Conservation (phyloP, 2,797 vertebrate species). For the Coccyzus lansbergi region DNA sequence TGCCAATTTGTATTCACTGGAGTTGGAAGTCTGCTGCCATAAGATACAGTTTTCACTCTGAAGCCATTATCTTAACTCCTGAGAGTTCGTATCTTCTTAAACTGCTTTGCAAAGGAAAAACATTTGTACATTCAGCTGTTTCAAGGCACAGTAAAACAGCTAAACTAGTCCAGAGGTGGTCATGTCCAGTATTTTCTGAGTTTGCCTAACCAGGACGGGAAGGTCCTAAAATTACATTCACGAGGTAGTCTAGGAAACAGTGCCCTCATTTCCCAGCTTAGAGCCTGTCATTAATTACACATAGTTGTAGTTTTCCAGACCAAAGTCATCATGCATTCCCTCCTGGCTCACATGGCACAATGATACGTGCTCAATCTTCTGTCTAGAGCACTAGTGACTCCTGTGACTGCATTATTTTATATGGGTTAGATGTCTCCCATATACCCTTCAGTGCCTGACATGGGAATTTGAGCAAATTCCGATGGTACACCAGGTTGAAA, state of each 20-base stretch:
- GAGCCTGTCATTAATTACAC: not conserved
- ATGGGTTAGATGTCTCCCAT: fast-evolving
- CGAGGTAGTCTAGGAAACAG: not conserved
- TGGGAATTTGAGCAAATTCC: not conserved
- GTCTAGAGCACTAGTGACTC: not conserved
- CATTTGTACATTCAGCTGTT: not conserved
- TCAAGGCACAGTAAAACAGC: not conserved
- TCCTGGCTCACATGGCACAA: not conserved
- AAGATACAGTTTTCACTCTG: not conserved
- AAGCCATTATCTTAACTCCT: not conserved
- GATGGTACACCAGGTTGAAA: not conserved
- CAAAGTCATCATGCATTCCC: not conserved
- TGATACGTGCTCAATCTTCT: not conserved
- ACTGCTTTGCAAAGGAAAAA: not conserved
- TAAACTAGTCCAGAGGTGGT: not conserved
- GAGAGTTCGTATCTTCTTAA: not conserved
- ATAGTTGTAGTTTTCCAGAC: conserved; percentile 37
- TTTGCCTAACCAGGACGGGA: not conserved
- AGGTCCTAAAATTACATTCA: not conserved
- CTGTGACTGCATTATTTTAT: not conserved
- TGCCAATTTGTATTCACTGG: not conserved
- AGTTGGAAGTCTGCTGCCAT: not conserved
- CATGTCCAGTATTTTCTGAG: not conserved
- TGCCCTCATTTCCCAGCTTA: not conserved
- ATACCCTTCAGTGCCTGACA: not conserved